Conservation (phyloP, 2,113 vertebrate genomes). For the Thinocorus orbignyianus region DNA sequence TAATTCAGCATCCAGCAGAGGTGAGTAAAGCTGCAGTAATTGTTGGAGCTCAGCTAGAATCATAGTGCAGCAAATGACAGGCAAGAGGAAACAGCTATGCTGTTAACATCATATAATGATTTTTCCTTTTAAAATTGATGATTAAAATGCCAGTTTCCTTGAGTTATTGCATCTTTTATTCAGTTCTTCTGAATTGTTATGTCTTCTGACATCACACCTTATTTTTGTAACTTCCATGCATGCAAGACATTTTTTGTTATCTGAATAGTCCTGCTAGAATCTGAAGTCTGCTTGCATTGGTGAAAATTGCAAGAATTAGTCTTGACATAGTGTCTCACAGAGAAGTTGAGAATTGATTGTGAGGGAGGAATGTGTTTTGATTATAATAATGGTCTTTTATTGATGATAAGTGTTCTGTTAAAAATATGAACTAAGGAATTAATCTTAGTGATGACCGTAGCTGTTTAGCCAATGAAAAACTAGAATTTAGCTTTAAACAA, state of each 20-base stretch:
- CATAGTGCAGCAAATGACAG: neutral
- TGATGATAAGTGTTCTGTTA: neutral
- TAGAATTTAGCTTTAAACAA: neutral
- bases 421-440: neutral
- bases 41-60: neutral
- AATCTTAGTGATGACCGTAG: neutral
- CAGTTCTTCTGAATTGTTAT: neutral
- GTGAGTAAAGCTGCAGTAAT: conserved; percentile 75
- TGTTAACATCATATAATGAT: neutral
- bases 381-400: neutral
- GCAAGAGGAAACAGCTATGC: neutral
- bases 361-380: neutral
- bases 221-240: neutral
- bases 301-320: neutral
- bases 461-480: neutral
- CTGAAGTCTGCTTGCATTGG: neutral
- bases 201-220: neutral
- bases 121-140: neutral
- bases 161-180: neutral
- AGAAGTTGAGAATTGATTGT: neutral
- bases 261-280: neutral
- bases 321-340: neutral
- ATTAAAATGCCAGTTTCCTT: neutral
- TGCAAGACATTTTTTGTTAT: neutral
- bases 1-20: conserved; percentile 97